Evolutionary conservation across 1,140 invertebrate species (phyloP).

Genomic region (Ceratosolen solmsi): DNA sequence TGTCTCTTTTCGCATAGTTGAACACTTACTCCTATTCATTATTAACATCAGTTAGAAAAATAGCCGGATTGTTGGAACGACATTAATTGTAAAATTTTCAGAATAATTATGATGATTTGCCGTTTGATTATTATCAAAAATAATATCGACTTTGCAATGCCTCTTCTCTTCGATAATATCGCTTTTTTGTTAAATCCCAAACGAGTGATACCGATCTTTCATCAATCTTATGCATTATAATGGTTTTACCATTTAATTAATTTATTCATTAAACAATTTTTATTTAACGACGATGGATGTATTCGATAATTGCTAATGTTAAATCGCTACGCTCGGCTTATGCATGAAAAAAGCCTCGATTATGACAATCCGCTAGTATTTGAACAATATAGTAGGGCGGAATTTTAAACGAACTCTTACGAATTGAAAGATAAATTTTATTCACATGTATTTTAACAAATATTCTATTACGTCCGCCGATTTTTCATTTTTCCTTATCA

Average conservation of each 20-base stretch:
- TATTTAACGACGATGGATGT: no score
- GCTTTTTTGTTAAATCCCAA: neutral
- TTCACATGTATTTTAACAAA: neutral
- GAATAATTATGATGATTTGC: neutral
- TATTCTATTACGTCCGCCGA: neutral
- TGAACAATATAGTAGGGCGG: no score
- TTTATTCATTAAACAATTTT: no score
- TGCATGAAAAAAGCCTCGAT: no score
- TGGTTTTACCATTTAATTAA: no score
- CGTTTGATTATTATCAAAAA: neutral
- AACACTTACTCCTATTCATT: constrained; percentile 27
- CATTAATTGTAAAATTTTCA: neutral
- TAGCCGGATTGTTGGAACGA: neutral
- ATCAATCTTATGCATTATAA: no score
- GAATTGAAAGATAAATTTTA: neutral
- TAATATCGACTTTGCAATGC: no score
- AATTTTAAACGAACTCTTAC: neutral
- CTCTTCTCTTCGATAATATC: neutral
- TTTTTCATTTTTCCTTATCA: neutral
- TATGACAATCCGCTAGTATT: no score
- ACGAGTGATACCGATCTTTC: no score
- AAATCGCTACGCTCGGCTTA: no score
- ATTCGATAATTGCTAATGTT: no score
- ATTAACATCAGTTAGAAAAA: constrained; percentile 42
- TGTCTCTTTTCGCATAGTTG: neutral